Percentiles rank a stretch among this genome's conserved stretches.
phyloP scores from a whole-genome alignment of 2,113 vertebrate genomes.

The Actenoides hombroni region DNA sequence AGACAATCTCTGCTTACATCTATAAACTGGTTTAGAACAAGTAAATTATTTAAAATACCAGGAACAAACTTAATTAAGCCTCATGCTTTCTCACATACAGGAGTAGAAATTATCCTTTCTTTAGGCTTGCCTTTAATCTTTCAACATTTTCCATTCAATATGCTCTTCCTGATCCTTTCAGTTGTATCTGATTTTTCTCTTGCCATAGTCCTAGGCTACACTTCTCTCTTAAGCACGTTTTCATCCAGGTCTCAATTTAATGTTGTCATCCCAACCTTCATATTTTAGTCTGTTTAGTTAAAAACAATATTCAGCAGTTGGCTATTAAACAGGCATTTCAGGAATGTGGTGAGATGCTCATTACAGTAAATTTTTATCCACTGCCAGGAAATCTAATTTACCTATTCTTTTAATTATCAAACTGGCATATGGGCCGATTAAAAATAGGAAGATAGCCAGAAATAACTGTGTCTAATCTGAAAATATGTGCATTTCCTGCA shows the following conservation, averaged over 20 bases:
- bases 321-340: conserved; percentile 25
- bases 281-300: neutral
- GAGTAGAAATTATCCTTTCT: neutral
- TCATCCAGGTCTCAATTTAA: neutral
- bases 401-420: conserved; percentile 46
- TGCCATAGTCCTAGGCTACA: neutral
- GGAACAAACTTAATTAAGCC: neutral
- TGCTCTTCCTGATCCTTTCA: neutral
- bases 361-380: conserved; percentile 31
- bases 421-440: conserved; percentile 23
- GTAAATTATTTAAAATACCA: neutral
- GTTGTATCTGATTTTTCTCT: neutral
- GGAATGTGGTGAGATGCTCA: neutral
- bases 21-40: neutral
- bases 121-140: neutral
- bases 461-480: neutral
- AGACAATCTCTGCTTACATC: neutral
- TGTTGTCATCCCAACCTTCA: neutral
- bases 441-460: conserved; percentile 40
- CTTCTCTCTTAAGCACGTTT: neutral
- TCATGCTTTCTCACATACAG: neutral
- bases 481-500: neutral
- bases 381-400: conserved; percentile 50
- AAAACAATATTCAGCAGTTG: conserved; percentile 23
- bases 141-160: neutral